Conservation (phyloP, 1,140 invertebrate species). For the Galleria mellonella region DNA sequence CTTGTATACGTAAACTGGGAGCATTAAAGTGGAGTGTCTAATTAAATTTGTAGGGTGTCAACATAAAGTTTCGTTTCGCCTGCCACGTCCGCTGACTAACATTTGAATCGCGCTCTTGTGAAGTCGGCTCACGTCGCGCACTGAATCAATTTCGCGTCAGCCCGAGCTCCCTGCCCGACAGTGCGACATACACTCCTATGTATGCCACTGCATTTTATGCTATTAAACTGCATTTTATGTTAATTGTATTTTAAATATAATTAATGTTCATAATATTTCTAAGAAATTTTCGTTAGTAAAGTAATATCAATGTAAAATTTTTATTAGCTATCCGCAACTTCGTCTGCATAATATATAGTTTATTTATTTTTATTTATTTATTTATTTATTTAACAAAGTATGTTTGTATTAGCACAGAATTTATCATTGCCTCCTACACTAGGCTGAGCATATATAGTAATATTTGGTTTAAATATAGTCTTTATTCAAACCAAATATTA, state of each 20-base stretch:
- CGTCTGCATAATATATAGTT: too few relatives aligned
- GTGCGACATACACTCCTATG: conserved; percentile 13
- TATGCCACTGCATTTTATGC: conserved; percentile 12
- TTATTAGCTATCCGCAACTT: too few relatives aligned
- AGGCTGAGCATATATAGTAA: too few relatives aligned
- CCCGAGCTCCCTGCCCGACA: conserved; percentile 26
- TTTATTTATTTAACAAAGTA: too few relatives aligned
- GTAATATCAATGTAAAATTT: too few relatives aligned
- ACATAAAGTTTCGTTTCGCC: conserved; percentile 50
- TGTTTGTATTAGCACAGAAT: too few relatives aligned
- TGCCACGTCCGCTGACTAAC: conserved; percentile 23
- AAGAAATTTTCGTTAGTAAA: too few relatives aligned
- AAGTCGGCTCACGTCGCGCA: conserved; percentile 54
- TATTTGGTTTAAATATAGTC: too few relatives aligned
- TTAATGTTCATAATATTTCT: not conserved
- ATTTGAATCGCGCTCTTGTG: conserved; percentile 53
- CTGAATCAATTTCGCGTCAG: conserved; percentile 68
- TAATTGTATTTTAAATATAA: conserved; percentile 2
- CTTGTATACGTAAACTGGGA: conserved; percentile 14
- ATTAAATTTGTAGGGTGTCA: conserved; percentile 55
- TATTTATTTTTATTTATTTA: too few relatives aligned
- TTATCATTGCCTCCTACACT: too few relatives aligned
- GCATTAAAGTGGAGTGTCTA: conserved; percentile 39
- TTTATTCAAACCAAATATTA: too few relatives aligned
- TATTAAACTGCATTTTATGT: conserved; percentile 8